Conservation (phyloP, 2,888 invertebrate species). For the Thymelicus lineola region DNA sequence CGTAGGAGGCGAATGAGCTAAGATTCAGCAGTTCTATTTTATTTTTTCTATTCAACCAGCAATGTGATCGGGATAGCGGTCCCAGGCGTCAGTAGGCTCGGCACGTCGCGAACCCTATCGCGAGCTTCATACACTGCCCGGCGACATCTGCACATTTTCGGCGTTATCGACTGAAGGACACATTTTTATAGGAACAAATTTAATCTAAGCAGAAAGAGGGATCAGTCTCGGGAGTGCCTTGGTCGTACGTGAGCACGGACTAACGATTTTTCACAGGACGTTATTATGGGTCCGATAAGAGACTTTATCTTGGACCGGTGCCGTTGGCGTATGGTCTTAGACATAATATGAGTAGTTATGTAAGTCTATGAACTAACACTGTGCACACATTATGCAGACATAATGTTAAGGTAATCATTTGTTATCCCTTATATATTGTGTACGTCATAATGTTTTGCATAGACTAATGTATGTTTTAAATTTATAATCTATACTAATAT, state of each 20-base stretch:
- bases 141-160: slow-evolving; percentile 79
- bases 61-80: slow-evolving; percentile 46
- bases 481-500: no score
- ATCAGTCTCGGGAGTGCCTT: slow-evolving; percentile 78
- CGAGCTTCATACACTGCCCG: slow-evolving; percentile 73
- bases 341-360: slow-evolving; percentile 33
- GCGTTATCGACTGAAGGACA: slow-evolving; percentile 76
- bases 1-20: slow-evolving; percentile 39
- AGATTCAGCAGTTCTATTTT: slow-evolving; percentile 55
- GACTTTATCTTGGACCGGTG: slow-evolving; percentile 66
- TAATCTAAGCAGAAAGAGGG: slow-evolving; percentile 80
- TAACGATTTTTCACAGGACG: slow-evolving; percentile 74
- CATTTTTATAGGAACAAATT: slow-evolving; percentile 82
- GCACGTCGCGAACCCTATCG: slow-evolving; percentile 75
- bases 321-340: slow-evolving; percentile 52
- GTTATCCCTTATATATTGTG: no score
- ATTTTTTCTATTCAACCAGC: slow-evolving; percentile 51
- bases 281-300: slow-evolving; percentile 73
- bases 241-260: slow-evolving; percentile 72
- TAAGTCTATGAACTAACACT: background rate
- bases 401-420: background rate
- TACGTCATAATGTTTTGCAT: no score
- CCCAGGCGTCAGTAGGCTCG: slow-evolving; percentile 62
- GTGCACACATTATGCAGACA: background rate
- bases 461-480: no score